Conservation (phyloP, 2,113 vertebrate genomes). For the Megaceryle torquata region DNA sequence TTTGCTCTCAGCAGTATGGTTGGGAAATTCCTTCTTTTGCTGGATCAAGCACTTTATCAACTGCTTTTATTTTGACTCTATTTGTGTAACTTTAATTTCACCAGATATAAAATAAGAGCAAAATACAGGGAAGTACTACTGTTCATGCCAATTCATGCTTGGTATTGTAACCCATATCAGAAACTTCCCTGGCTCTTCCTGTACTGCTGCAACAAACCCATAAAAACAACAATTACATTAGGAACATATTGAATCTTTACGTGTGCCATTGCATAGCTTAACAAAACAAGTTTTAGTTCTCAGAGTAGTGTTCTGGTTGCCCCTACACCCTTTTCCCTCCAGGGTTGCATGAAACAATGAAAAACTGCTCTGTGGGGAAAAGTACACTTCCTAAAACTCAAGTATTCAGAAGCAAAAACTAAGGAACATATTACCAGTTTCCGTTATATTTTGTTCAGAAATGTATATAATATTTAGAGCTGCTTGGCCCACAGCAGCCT, state of each 20-base stretch:
- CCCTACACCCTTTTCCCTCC: slow-evolving; percentile 66
- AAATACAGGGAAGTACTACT: slow-evolving; percentile 76
- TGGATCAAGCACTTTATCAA: neutral
- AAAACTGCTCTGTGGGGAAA: slow-evolving; percentile 44
- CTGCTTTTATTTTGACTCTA: slow-evolving; percentile 57
- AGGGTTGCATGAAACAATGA: slow-evolving; percentile 69
- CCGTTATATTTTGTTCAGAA: slow-evolving; percentile 62
- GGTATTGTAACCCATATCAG: slow-evolving; percentile 77
- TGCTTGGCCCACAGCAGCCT: neutral
- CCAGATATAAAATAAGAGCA: slow-evolving; percentile 58
- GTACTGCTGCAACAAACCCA: slow-evolving; percentile 29
- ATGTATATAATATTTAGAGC: slow-evolving; percentile 43
- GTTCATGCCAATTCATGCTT: slow-evolving; percentile 48
- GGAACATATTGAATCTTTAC: slow-evolving; percentile 69
- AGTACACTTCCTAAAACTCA: slow-evolving; percentile 60
- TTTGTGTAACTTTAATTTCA: slow-evolving; percentile 53
- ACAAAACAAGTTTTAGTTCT: slow-evolving; percentile 69
- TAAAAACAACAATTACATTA: slow-evolving; percentile 66
- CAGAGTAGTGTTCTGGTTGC: slow-evolving; percentile 60
- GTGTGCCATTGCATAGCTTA: slow-evolving; percentile 52
- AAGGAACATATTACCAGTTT: slow-evolving; percentile 55
- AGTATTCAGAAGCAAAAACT: slow-evolving; percentile 29
- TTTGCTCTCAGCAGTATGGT: neutral
- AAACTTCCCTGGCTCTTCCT: slow-evolving; percentile 71
- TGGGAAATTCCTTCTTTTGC: slow-evolving; percentile 26